Percentiles rank a stretch among this genome's conserved stretches.
These are phyloP conservation scores for Turdus rufiventris DNA, from an alignment of 2,113 vertebrate genomes.

Conservation along the genomic window DNA sequence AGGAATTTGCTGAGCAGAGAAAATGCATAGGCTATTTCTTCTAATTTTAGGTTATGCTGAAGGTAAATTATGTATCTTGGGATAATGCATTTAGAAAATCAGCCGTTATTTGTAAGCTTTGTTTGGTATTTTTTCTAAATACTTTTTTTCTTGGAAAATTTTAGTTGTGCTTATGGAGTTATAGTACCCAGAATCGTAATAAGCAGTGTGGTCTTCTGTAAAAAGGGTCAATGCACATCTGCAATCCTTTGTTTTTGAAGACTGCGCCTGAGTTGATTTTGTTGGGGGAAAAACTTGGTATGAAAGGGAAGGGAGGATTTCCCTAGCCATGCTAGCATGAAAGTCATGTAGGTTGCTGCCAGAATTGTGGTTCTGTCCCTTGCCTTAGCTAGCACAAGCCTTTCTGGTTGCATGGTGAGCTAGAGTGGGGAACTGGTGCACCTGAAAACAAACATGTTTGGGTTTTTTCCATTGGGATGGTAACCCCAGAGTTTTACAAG, in stretches of 20 bases:
- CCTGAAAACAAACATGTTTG: neutral
- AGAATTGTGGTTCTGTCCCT: neutral
- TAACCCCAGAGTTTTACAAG: neutral
- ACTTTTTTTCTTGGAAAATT: neutral
- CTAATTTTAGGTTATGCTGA: neutral
- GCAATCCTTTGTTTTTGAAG: neutral
- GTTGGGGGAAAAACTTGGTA: neutral
- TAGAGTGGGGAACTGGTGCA: neutral
- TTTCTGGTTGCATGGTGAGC: neutral
- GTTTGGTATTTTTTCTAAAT: neutral
- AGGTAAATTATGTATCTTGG: neutral
- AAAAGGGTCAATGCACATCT: neutral
- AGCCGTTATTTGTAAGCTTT: neutral
- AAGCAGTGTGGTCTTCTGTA: neutral
- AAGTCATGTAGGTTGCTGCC: neutral
- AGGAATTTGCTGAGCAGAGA: neutral
- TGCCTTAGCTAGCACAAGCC: neutral
- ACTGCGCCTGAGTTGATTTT: neutral
- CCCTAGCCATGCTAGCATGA: neutral
- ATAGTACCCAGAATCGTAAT: neutral
- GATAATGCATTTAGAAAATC: neutral
- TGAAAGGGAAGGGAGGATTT: neutral
- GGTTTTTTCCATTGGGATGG: neutral
- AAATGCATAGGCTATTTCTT: neutral
- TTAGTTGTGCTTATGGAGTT: neutral